Percentiles rank a stretch among this genome's conserved stretches.
These are phyloP conservation scores for Gouania willdenowi DNA, from an alignment of 2,797 vertebrate genomes.

Conservation along the genomic window DNA sequence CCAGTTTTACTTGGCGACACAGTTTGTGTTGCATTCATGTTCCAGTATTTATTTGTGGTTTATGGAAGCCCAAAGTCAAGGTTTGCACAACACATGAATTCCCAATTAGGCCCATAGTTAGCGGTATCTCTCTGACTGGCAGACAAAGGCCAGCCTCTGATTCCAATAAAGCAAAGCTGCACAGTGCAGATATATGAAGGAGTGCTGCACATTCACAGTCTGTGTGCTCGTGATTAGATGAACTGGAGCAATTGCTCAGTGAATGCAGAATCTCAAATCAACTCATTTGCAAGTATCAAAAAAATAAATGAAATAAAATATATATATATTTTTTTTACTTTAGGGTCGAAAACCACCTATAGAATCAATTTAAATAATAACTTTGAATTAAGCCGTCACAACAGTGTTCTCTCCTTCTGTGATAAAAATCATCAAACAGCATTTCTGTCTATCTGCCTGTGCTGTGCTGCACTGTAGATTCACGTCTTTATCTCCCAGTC, in stretches of 20 bases:
- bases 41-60: background rate
- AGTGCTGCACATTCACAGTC: conserved; percentile 12
- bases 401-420: background rate
- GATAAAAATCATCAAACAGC: background rate
- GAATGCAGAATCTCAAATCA: conserved; percentile 23
- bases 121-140: conserved; percentile 1
- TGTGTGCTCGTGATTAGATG: conserved; percentile 19
- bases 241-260: conserved; percentile 7
- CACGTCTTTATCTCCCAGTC: conserved; percentile 27
- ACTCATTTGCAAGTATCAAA: no score
- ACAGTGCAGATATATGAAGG: conserved; percentile 25
- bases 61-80: no score
- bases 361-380: no score
- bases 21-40: background rate
- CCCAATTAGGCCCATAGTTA: conserved; percentile 12
- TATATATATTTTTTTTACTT: no score
- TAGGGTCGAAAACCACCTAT: no score
- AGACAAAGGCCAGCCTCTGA: conserved; percentile 10
- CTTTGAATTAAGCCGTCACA: conserved; percentile 7
- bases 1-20: no score
- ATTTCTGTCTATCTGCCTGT: conserved; percentile 20
- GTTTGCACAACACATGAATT: conserved; percentile 4
- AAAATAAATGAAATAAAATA: no score
- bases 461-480: conserved; percentile 33
- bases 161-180: conserved; percentile 31